phyloP scores from a whole-genome alignment of 2,888 invertebrate genomes.

The Cosmia trapezina region DNA sequence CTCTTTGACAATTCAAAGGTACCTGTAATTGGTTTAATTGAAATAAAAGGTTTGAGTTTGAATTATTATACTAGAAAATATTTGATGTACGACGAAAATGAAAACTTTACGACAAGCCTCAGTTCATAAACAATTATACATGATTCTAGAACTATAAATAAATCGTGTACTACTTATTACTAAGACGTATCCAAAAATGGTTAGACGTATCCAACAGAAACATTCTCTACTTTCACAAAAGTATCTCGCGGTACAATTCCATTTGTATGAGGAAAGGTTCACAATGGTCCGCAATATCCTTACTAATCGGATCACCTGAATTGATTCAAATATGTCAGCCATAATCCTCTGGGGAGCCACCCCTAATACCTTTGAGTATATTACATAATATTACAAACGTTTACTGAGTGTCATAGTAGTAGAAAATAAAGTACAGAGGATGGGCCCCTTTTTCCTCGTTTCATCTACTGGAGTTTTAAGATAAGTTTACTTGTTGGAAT shows the following conservation, averaged over 20 bases:
- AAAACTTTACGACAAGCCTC: too few relatives aligned
- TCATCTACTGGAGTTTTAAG: neutral
- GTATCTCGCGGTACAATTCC: conserved; percentile 24
- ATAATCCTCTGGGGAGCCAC: conserved; percentile 58
- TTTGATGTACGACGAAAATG: too few relatives aligned
- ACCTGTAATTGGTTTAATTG: too few relatives aligned
- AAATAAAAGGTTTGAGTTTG: too few relatives aligned
- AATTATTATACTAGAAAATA: too few relatives aligned
- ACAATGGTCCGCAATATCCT: conserved; percentile 60
- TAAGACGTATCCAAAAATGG: too few relatives aligned
- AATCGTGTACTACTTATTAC: too few relatives aligned
- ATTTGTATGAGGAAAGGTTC: conserved; percentile 57
- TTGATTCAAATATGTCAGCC: conserved; percentile 69
- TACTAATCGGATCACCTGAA: conserved; percentile 67
- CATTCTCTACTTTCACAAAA: conserved; percentile 24
- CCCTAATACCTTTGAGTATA: conserved; percentile 40
- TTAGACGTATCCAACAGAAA: neutral
- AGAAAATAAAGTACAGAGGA: conserved; percentile 6
- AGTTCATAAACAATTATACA: too few relatives aligned
- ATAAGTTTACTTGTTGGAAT: neutral
- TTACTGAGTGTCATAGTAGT: conserved; percentile 19
- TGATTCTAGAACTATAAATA: too few relatives aligned
- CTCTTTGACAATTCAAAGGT: too few relatives aligned
- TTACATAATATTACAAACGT: conserved; percentile 39
- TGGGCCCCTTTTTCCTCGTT: neutral